These are phyloP conservation scores for Acleris emargana DNA, from an alignment of 2,888 invertebrate genomes.

Conservation along the genomic window DNA sequence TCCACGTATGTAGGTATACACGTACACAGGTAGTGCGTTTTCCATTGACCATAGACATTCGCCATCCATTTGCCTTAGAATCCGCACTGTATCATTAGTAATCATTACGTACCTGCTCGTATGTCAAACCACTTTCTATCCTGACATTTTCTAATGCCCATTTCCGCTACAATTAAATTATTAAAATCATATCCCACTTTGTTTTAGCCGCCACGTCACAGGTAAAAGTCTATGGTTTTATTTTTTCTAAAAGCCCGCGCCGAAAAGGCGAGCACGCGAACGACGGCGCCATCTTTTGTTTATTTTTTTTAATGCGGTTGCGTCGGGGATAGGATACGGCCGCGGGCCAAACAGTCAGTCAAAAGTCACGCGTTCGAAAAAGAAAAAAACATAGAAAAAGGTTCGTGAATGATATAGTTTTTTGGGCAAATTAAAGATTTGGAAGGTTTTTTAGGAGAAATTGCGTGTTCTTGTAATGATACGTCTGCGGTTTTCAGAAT, in stretches of 20 bases:
- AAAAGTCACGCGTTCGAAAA: constrained; percentile 77
- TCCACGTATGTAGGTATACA: no score
- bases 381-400: constrained; percentile 65
- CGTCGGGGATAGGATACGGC: constrained; percentile 68
- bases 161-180: constrained; percentile 36
- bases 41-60: neutral
- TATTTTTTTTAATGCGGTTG: constrained; percentile 69
- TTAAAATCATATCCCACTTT: constrained; percentile 49
- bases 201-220: constrained; percentile 65
- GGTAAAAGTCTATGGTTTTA: constrained; percentile 62
- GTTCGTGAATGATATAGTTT: constrained; percentile 79
- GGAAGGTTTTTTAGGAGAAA: constrained; percentile 65
- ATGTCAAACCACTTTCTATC: constrained; percentile 35
- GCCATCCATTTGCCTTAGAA: constrained; percentile 14
- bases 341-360: constrained; percentile 79
- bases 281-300: constrained; percentile 69
- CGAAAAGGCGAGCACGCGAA: constrained; percentile 70
- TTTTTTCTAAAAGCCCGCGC: constrained; percentile 71
- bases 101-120: constrained; percentile 31
- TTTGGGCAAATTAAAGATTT: constrained; percentile 81
- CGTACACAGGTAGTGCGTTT: neutral
- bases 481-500: constrained; percentile 56
- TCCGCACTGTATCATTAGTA: constrained; percentile 31
- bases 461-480: constrained; percentile 76
- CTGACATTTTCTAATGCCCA: constrained; percentile 37